Percentiles rank a stretch among this genome's conserved stretches.
These are phyloP conservation scores for Plusia festucae DNA, from an alignment of 2,888 invertebrate genomes.

Conservation along the genomic window DNA sequence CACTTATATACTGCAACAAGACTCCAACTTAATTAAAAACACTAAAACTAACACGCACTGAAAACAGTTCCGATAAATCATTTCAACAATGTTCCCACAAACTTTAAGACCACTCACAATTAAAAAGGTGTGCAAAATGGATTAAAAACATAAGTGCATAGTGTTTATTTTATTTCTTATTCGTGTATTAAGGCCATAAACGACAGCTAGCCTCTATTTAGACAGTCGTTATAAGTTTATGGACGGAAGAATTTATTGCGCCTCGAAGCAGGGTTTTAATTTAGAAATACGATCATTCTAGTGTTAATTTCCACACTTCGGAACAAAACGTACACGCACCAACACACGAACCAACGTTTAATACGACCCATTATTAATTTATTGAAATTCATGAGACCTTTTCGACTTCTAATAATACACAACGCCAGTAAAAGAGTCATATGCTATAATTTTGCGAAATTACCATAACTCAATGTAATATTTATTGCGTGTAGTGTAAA, in stretches of 20 bases:
- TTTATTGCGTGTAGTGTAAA: conserved; percentile 85
- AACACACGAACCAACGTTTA: conserved; percentile 23
- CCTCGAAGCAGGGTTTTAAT: conserved; percentile 80
- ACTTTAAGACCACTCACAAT: conserved; percentile 34
- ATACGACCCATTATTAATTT: conserved; percentile 52
- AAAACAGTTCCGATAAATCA: conserved; percentile 21
- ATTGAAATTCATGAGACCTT: conserved; percentile 49
- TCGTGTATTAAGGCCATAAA: conserved; percentile 80
- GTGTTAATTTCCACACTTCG: conserved; percentile 83
- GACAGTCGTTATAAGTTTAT: conserved; percentile 86
- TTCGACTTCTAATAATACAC: conserved; percentile 50
- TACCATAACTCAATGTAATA: conserved; percentile 84
- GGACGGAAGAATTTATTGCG: conserved; percentile 84
- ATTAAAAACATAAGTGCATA: conserved; percentile 69
- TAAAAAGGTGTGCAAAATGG: conserved; percentile 61
- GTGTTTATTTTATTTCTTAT: conserved; percentile 71
- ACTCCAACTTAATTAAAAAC: neutral
- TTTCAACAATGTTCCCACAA: conserved; percentile 14
- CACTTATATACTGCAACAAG: neutral
- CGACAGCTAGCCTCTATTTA: conserved; percentile 86
- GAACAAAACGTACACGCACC: conserved; percentile 55
- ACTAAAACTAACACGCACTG: no score
- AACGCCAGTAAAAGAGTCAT: conserved; percentile 58
- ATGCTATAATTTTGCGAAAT: conserved; percentile 76
- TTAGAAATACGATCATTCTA: conserved; percentile 82